Evolutionary conservation across 92 coral and sea anemone species (phyloP).

Genomic region (Hydrozoanthus gracilis): DNA sequence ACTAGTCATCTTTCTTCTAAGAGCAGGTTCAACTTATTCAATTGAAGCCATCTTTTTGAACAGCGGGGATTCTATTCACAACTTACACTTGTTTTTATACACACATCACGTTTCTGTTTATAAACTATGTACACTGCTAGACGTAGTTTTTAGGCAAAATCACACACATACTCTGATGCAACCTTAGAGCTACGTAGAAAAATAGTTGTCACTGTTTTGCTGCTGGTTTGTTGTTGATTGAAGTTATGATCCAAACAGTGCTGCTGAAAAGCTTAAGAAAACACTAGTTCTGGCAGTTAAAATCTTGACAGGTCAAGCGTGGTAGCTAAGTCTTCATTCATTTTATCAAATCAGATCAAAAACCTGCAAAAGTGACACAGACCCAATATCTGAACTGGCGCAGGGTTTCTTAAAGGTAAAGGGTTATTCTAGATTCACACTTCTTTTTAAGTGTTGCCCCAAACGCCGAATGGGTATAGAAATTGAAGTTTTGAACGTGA

Average conservation of each 20-base stretch:
- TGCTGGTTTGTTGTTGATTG: too few relatives aligned
- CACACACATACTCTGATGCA: not conserved
- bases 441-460: too few relatives aligned
- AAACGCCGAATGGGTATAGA: not conserved
- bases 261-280: not conserved
- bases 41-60: not conserved
- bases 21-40: not conserved
- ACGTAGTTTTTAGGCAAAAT: not conserved
- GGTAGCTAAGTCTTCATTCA: too few relatives aligned
- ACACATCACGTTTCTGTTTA: not conserved
- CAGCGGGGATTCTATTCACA: conserved; percentile 4
- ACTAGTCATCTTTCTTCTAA: not conserved
- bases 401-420: too few relatives aligned
- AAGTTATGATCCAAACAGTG: too few relatives aligned
- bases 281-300: not conserved
- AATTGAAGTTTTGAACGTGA: not conserved
- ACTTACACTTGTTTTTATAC: not conserved
- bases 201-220: too few relatives aligned
- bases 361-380: too few relatives aligned
- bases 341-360: too few relatives aligned
- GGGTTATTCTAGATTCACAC: too few relatives aligned
- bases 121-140: not conserved
- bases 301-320: not conserved
- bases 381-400: too few relatives aligned
- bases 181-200: too few relatives aligned